These are phyloP conservation scores for Allenopithecus nigroviridis DNA, from an alignment of 2,797 vertebrate species.

Conservation along the genomic window DNA sequence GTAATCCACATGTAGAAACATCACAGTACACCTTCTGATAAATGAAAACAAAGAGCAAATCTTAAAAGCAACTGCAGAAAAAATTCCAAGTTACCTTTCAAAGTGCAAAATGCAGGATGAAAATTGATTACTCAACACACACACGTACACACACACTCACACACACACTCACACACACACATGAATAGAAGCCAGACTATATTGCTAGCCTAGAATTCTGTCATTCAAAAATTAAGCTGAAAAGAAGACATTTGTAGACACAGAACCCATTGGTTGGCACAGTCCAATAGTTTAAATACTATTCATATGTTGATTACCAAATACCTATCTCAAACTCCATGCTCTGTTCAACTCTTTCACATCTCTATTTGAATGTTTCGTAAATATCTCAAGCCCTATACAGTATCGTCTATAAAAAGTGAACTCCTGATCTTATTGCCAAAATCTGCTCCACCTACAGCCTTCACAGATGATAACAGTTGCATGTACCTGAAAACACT, in stretches of 20 bases:
- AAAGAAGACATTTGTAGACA: neutral
- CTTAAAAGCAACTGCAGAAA: neutral
- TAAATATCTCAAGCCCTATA: neutral
- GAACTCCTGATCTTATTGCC: neutral
- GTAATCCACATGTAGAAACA: neutral
- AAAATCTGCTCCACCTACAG: neutral
- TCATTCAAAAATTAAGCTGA: neutral
- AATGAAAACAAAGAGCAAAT: neutral
- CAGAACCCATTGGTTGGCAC: neutral
- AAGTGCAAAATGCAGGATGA: neutral
- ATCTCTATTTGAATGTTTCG: neutral
- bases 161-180: neutral
- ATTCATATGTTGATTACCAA: neutral
- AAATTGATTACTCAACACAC: neutral
- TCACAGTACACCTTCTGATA: neutral
- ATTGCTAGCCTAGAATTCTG: neutral
- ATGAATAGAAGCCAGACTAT: neutral
- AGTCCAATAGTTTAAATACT: neutral
- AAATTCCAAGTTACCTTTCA: neutral
- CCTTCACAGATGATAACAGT: neutral
- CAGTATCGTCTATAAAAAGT: neutral
- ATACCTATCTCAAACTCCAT: neutral
- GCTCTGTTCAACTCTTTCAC: neutral
- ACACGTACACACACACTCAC: neutral
- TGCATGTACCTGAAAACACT: neutral